Percentiles rank a stretch among this genome's conserved stretches.
These are phyloP conservation scores for Crypturellus tataupa DNA, from an alignment of 2,797 vertebrate species.

Conservation along the genomic window DNA sequence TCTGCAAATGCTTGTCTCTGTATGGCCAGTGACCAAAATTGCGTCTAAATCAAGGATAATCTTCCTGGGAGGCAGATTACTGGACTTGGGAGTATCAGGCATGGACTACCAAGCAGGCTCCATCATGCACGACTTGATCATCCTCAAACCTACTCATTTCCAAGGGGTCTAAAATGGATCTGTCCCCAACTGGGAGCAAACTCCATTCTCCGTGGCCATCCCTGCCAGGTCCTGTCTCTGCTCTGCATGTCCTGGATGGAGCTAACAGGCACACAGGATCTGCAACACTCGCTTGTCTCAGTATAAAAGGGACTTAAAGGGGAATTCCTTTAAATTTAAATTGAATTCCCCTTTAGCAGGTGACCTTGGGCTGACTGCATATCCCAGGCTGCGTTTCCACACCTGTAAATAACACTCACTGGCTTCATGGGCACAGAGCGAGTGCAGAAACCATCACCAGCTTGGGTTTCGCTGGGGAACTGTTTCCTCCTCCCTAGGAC, in stretches of 20 bases:
- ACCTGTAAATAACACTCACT: background rate
- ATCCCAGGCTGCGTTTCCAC: background rate
- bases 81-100: background rate
- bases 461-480: background rate
- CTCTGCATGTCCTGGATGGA: background rate
- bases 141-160: background rate
- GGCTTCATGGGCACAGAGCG: fast-evolving
- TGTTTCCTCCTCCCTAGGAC: background rate
- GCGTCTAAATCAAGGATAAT: background rate
- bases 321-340: background rate
- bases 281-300: background rate
- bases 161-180: background rate
- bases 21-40: background rate
- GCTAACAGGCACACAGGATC: background rate
- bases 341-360: too few species aligned
- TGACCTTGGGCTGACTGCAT: background rate
- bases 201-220: background rate
- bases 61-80: background rate
- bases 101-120: background rate
- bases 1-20: too few species aligned
- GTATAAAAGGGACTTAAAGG: background rate
- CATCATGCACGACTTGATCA: fast-evolving
- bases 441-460: background rate
- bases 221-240: background rate
- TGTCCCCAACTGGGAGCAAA: background rate